phyloP scores from a whole-genome alignment of 2,797 vertebrate species.

The Orestias chungarensis region DNA sequence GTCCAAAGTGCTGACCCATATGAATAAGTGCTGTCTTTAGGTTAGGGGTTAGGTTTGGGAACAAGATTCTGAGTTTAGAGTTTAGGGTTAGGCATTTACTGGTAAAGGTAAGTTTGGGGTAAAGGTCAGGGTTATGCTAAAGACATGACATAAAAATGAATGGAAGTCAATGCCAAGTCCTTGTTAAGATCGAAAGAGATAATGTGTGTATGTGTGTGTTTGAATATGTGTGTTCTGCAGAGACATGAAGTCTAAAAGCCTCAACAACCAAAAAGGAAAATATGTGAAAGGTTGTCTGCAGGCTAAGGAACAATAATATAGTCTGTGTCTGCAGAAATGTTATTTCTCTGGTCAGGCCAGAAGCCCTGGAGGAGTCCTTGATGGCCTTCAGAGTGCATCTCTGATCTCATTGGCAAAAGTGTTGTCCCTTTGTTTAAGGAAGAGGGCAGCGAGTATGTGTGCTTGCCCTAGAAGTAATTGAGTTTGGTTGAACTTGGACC shows the following conservation, averaged over 20 bases:
- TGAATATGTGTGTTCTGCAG: slow-evolving; percentile 53
- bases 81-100: too few relatives aligned
- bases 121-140: too few relatives aligned
- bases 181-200: slow-evolving; percentile 37
- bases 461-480: neutral
- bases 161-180: too few relatives aligned
- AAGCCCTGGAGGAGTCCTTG: slow-evolving; percentile 61
- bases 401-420: slow-evolving; percentile 35
- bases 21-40: too few relatives aligned
- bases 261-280: slow-evolving; percentile 68
- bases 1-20: too few relatives aligned
- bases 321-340: slow-evolving; percentile 69
- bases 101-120: too few relatives aligned
- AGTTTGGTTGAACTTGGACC: neutral
- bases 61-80: too few relatives aligned
- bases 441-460: too few relatives aligned
- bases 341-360: slow-evolving; percentile 64
- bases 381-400: slow-evolving; percentile 47
- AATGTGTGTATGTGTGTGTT: slow-evolving; percentile 23
- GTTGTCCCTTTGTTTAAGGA: neutral
- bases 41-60: too few relatives aligned
- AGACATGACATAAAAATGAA: too few relatives aligned
- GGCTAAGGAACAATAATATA: slow-evolving; percentile 72
- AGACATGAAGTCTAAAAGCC: slow-evolving; percentile 71
- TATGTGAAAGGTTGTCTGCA: slow-evolving; percentile 75